A percentile compares a stretch with the other conserved stretches of the same genome.
These are phyloP conservation scores for Drosophila rubida DNA, from an alignment of 2,888 invertebrate species.

Conservation along the genomic window DNA sequence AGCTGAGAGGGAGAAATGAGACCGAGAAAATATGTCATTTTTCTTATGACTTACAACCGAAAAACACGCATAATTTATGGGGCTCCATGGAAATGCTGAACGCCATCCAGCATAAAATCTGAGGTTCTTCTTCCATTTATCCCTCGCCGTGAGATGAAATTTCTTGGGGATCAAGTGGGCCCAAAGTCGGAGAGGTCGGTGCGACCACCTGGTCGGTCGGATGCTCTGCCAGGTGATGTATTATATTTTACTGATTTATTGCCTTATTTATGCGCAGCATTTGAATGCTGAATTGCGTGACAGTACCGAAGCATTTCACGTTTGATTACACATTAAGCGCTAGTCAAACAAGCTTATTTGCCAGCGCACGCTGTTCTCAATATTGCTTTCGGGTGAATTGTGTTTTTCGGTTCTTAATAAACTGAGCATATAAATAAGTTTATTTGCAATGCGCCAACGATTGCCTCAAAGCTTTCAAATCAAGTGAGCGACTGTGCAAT, in stretches of 20 bases:
- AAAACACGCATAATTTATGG: conserved; percentile 73
- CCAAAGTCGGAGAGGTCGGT: conserved; percentile 7
- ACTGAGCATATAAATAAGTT: background rate
- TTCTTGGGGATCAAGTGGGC: conserved; percentile 9
- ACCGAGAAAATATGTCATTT: conserved; percentile 74
- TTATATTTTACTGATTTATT: conserved; percentile 76
- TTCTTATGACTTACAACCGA: conserved; percentile 53
- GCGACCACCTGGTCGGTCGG: conserved; percentile 12
- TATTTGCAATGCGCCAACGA: background rate
- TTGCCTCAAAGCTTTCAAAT: too few species aligned
- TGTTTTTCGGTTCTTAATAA: background rate
- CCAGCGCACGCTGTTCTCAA: background rate
- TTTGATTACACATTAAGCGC: conserved; percentile 60
- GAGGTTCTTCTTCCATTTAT: conserved; percentile 5
- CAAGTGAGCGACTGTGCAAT: too few species aligned
- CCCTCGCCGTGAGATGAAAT: conserved; percentile 6
- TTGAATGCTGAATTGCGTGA: conserved; percentile 47
- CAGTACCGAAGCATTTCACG: conserved; percentile 37
- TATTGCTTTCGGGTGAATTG: background rate
- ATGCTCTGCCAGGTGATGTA: conserved; percentile 65
- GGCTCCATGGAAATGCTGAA: conserved; percentile 32
- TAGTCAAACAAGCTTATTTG: background rate
- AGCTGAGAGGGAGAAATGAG: background rate
- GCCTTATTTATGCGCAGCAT: conserved; percentile 68
- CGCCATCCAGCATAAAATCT: conserved; percentile 59